Evolutionary conservation across 2,888 invertebrate species (phyloP), one percentile per base, ranked within the genome.

Genomic region (Lepidocyrtoides sp.): DNA sequence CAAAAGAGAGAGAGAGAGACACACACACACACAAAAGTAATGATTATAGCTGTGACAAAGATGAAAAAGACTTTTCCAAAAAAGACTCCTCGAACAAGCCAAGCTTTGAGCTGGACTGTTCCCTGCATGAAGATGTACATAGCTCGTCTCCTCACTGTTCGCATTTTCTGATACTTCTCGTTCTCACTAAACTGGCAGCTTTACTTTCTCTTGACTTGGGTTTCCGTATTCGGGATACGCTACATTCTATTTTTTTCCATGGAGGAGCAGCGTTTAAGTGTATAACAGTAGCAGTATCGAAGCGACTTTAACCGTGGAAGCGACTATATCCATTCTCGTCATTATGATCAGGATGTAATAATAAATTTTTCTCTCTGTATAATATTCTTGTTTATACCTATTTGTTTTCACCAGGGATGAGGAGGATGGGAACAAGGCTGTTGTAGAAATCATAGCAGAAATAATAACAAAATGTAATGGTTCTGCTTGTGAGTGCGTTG

Each of bases 121-220:
- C 23, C 17, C 12, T 60, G 32, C 41, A 69, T 69, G 32, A 69
- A 69, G 69, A 69, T 69, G 63, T n/a, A n/a, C n/a, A n/a, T 63
- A 32, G 29, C 63, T 63, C 32, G 63, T 63, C 63, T 63, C 63
- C 36, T 4, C 36, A 4, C 36, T 36, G 36, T 36, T 36, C 36
- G 36, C 36, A 36, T 36, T 36, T 36, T 36, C 36, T 36, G 36
- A 7, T n/a, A 51, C n/a, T 51, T 51, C 4, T 8, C 51, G 2
- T 12, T 51, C 51, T 51, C 51, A 14, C 51, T 51, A 41, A 41
- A 41, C 36, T 36, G 36, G 3, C 7, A 7, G 36, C 36, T 36
- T 36, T 36, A 36, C 14, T 51, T 12, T 54, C 17, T 2, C 54
- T 54, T 1, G 17, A 17, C 54, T 17, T 54, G 1, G n/a, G 17